A percentile compares a stretch with the other conserved stretches of the same genome.
Evolutionary conservation across 1,140 invertebrate genomes (phyloP).

Genomic region (Saxidomus purpurata): DNA sequence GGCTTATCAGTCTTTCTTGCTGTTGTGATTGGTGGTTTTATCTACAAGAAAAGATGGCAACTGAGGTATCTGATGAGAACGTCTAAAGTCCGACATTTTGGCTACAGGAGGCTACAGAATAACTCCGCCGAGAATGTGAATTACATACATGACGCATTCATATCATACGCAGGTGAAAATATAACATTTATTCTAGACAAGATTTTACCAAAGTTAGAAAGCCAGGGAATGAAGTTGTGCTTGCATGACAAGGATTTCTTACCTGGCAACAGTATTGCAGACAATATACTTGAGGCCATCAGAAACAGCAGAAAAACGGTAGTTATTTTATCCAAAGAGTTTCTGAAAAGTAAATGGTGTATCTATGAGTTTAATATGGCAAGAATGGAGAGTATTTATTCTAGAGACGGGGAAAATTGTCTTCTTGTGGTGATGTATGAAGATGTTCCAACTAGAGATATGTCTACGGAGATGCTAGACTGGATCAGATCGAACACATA

Average conservation of each 20-base stretch:
- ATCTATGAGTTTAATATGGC: slow-evolving; percentile 81
- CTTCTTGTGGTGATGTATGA: slow-evolving; percentile 67
- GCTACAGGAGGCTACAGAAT: neutral
- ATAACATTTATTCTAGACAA: slow-evolving; percentile 56
- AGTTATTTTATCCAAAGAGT: slow-evolving; percentile 89
- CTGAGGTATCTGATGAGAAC: slow-evolving; percentile 26
- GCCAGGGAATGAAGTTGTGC: slow-evolving; percentile 64
- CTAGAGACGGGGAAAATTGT: neutral
- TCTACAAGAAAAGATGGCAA: slow-evolving; percentile 43
- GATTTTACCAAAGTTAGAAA: slow-evolving; percentile 59
- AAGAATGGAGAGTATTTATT: slow-evolving; percentile 55
- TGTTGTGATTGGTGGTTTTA: slow-evolving; percentile 4
- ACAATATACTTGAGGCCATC: slow-evolving; percentile 89
- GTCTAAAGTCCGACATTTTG: slow-evolving; percentile 17
- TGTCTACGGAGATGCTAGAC: slow-evolving; percentile 48
- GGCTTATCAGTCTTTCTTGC: neutral
- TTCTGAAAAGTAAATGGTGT: slow-evolving; percentile 90
- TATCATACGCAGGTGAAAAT: slow-evolving; percentile 72
- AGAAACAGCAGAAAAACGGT: slow-evolving; percentile 89
- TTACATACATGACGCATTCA: slow-evolving; percentile 72
- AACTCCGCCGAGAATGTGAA: neutral
- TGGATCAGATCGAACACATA: slow-evolving; percentile 26
- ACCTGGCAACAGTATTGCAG: slow-evolving; percentile 86
- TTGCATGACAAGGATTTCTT: slow-evolving; percentile 79
- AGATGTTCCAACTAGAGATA: slow-evolving; percentile 34